phyloP scores from a whole-genome alignment of 1,140 invertebrate genomes.

The Leptopilina clavipes region DNA sequence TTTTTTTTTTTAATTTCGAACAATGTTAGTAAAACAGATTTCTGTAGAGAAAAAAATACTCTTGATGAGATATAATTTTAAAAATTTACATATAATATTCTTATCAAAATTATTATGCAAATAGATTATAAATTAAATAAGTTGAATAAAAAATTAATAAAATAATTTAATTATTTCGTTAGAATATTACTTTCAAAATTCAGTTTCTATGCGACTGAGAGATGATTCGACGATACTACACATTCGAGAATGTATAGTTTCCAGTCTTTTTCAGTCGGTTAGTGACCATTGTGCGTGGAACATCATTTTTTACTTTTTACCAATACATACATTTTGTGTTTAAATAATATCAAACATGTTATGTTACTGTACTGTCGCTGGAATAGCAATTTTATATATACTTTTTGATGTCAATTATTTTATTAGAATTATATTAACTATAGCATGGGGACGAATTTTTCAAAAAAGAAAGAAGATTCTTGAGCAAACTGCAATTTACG shows the following conservation, averaged over 20 bases:
- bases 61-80: too few relatives aligned
- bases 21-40: too few relatives aligned
- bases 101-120: too few relatives aligned
- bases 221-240: background rate
- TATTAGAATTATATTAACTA: constrained; percentile 79
- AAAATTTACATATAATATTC: too few relatives aligned
- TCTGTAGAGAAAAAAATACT: too few relatives aligned
- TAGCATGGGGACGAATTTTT: constrained; percentile 79
- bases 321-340: background rate
- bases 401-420: constrained; percentile 88
- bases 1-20: too few relatives aligned
- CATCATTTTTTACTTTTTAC: constrained; percentile 38
- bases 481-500: constrained; percentile 82
- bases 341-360: constrained; percentile 57
- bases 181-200: background rate
- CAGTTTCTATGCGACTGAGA: background rate
- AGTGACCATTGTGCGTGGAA: constrained; percentile 32
- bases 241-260: background rate
- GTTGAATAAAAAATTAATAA: too few relatives aligned
- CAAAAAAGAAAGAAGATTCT: constrained; percentile 81
- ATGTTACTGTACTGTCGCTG: constrained; percentile 63
- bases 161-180: background rate
- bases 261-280: constrained; percentile 37
- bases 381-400: constrained; percentile 80
- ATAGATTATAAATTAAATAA: too few relatives aligned